Evolutionary conservation across 2,797 vertebrate genomes (phyloP).

Genomic region (Pristis pectinata): DNA sequence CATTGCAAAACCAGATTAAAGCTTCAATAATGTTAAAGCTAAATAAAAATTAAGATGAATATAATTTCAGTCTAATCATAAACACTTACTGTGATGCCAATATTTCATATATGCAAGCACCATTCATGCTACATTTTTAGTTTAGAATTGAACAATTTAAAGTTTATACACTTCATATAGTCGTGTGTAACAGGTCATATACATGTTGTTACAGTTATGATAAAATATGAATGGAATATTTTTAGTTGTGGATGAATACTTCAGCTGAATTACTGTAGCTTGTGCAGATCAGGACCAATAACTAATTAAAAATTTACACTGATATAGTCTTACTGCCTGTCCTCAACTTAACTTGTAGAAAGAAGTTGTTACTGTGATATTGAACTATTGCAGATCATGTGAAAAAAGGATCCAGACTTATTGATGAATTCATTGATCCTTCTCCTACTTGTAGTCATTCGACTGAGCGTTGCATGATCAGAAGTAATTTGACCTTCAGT

Average conservation of each 20-base stretch:
- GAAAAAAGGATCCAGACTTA: slow-evolving; percentile 67
- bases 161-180: neutral
- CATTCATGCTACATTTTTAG: neutral
- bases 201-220: neutral
- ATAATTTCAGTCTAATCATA: neutral
- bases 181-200: neutral
- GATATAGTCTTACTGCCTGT: slow-evolving; percentile 39
- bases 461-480: slow-evolving; percentile 68
- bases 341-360: slow-evolving; percentile 54
- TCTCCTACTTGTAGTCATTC: slow-evolving; percentile 66
- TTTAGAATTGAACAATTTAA: slow-evolving; percentile 1
- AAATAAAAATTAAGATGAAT: neutral
- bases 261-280: slow-evolving; percentile 12
- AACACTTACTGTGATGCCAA: neutral
- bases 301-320: slow-evolving; percentile 36
- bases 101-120: neutral
- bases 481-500: slow-evolving; percentile 81
- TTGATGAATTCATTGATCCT: slow-evolving; percentile 72
- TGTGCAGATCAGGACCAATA: neutral
- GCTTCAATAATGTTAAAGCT: no score
- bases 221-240: slow-evolving; percentile 11
- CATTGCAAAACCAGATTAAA: no score
- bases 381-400: slow-evolving; percentile 66
- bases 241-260: neutral
- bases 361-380: slow-evolving; percentile 61